phyloP scores from a whole-genome alignment of 2,113 vertebrate genomes.

The Gobiocypris rarus region DNA sequence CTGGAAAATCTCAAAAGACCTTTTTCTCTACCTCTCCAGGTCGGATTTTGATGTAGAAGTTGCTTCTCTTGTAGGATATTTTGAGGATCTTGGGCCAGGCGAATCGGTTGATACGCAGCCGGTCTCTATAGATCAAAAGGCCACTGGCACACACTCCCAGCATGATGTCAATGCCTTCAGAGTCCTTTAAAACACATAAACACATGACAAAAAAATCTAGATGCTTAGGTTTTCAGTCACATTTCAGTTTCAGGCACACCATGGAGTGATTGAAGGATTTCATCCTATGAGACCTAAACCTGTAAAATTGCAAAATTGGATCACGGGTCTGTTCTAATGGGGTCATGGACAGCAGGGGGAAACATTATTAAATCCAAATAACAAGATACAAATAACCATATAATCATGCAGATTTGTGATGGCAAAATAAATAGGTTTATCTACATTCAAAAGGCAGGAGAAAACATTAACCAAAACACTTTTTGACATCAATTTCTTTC shows the following conservation, averaged over 20 bases:
- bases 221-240: not conserved
- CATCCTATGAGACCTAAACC: not conserved
- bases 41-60: constrained; percentile 99
- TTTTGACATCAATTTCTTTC: not conserved
- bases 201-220: not conserved
- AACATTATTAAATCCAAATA: not conserved
- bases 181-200: constrained; percentile 81
- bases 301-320: constrained; percentile 3
- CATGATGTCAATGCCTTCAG: constrained; percentile 99
- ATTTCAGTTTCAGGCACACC: not conserved
- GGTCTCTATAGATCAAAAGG: constrained; percentile 95
- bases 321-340: not conserved
- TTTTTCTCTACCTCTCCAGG: constrained; percentile 89
- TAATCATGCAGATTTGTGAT: not conserved
- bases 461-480: not conserved
- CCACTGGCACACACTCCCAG: constrained; percentile 96
- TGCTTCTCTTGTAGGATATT: constrained; percentile 98
- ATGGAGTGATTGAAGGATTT: not conserved
- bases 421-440: constrained; percentile 2
- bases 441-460: not conserved
- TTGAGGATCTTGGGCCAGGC: constrained; percentile 99
- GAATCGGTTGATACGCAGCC: constrained; percentile 96
- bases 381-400: not conserved
- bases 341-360: not conserved
- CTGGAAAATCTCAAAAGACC: constrained; percentile 56